Evolutionary conservation across 2,888 invertebrate species (phyloP).

Genomic region (Matsumyia berberina): DNA sequence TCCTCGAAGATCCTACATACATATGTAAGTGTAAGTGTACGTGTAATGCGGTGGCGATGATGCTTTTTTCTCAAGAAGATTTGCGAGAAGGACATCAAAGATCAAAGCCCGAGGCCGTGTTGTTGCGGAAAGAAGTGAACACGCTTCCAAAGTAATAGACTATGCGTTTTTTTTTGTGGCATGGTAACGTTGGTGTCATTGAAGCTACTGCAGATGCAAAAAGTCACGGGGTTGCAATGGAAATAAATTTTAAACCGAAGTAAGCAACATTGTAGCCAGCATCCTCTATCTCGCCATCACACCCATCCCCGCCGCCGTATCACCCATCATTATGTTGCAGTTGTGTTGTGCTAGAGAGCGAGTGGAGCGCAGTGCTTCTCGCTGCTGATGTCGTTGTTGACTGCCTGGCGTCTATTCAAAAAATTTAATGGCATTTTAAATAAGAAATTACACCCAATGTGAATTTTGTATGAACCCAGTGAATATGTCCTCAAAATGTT

Average conservation of each 20-base stretch:
- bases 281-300: neutral
- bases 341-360: constrained; percentile 38
- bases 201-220: constrained; percentile 42
- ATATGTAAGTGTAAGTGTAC: no score
- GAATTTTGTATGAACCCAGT: constrained; percentile 82
- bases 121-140: constrained; percentile 28
- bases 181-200: constrained; percentile 30
- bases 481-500: constrained; percentile 76
- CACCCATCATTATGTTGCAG: constrained; percentile 68
- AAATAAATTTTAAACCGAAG: constrained; percentile 72
- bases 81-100: constrained; percentile 71
- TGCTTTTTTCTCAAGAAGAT: constrained; percentile 56
- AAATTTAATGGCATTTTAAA: constrained; percentile 85
- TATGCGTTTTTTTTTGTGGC: constrained; percentile 29
- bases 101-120: constrained; percentile 46
- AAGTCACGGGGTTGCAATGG: constrained; percentile 38
- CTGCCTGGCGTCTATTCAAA: constrained; percentile 82
- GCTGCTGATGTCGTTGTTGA: constrained; percentile 50
- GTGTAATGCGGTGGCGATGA: constrained; percentile 2
- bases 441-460: constrained; percentile 84
- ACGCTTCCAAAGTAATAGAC: constrained; percentile 49
- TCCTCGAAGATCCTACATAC: neutral
- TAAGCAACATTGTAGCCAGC: constrained; percentile 64
- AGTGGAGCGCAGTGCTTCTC: constrained; percentile 30
- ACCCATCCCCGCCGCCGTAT: constrained; percentile 14